Evolutionary conservation across 2,888 invertebrate species (phyloP).

Genomic region (Hoplodrina blanda): DNA sequence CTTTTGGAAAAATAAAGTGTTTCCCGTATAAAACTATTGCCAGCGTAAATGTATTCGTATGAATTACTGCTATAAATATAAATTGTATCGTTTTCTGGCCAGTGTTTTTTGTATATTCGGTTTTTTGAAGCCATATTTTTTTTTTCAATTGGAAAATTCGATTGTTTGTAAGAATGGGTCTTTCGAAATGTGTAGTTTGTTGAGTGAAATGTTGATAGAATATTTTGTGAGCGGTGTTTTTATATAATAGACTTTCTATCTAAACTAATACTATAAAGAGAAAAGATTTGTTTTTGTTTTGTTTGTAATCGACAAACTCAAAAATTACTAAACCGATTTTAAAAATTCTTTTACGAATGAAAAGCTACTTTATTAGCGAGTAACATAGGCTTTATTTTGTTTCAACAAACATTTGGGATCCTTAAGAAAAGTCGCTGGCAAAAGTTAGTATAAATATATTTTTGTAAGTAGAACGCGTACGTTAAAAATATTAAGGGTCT

Average conservation of each 20-base stretch:
- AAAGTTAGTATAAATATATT: no score
- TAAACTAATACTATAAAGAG: no score
- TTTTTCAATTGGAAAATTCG: conserved; percentile 49
- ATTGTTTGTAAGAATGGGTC: conserved; percentile 16
- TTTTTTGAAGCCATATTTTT: conserved; percentile 42
- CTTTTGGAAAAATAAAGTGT: conserved; percentile 63
- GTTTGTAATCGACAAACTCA: no score
- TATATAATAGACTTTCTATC: neutral
- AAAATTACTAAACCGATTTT: no score
- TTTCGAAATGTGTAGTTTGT: conserved; percentile 33
- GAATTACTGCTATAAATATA: conserved; percentile 56
- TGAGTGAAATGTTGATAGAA: neutral
- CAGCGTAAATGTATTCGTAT: conserved; percentile 51
- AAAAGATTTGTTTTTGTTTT: no score
- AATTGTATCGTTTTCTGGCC: conserved; percentile 50
- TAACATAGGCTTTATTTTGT: no score
- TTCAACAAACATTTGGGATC: no score
- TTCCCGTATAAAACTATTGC: conserved; percentile 58
- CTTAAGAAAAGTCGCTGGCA: no score
- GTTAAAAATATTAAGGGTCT: conserved; percentile 14
- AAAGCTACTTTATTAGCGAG: no score
- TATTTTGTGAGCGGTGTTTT: neutral
- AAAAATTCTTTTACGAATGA: no score
- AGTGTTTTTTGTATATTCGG: conserved; percentile 29
- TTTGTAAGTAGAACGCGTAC: no score